Base-by-base conservation (phyloP, 1,140 invertebrate species). In the Liolophura sinensis region DNA sequence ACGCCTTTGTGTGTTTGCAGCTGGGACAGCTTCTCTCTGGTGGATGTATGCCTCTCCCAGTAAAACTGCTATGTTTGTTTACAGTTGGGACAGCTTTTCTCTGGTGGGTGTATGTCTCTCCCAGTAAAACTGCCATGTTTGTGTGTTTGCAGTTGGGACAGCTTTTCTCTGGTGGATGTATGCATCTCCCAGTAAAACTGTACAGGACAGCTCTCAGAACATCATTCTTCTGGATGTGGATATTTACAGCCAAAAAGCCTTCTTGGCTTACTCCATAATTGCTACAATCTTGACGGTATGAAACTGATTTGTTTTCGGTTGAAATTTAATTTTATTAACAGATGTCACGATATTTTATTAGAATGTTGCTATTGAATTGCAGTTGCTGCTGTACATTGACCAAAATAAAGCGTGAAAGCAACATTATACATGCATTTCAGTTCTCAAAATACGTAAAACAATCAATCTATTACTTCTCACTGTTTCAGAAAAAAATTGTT, bases 121-220 rank as follows among this genome's bases (percentile, higher is more conserved):
- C n/a, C n/a, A n/a, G n/a, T 20, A 12, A 54, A n/a, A 18, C 31
- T 63, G 24, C 20, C 22, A 60, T 58, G 55, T 40, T 16, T 65
- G 27, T 49, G 40, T 56, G 68, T 11, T 69, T 73, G 20, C 70
- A 90, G 89, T 84, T 70, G 90, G 92, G 18, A 95, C 93, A 56
- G 89, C 79, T 25, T 87, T 93, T 50, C 81, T 97, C 18, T 97
- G 95, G 95, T 94, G 92, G 85, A 93, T 92, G 5, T 97, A 95
- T 78, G 87, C 90, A 69, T 91, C 91, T 70, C 91, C 90, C 72
- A 86, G 86, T 65, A 89, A 90, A 57, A 86, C 93, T 54, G 90
- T 91, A 79, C 84, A 88, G 52, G 81, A 87, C 55, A 85, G 85
- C 62, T 62, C 77, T 79, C 75, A 86, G 66, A 77, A 88, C 49